These are phyloP conservation scores for Linepithema humile DNA, from an alignment of 1,140 invertebrate genomes.

Conservation along the genomic window DNA sequence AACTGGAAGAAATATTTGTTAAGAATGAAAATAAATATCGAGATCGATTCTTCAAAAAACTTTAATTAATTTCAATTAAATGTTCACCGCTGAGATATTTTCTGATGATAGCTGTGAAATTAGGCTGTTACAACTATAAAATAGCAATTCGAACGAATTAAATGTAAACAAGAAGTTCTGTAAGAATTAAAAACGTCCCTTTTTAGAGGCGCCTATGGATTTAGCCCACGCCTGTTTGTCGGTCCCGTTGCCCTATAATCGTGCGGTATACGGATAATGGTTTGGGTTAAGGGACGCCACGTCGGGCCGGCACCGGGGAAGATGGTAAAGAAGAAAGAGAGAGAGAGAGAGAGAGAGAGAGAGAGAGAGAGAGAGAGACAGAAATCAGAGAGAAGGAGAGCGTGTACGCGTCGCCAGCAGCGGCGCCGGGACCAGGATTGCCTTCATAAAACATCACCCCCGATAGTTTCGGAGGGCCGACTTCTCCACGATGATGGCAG, in stretches of 20 bases:
- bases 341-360: conserved; percentile 17
- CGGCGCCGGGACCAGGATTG: conserved; percentile 57
- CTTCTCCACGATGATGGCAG: conserved; percentile 33
- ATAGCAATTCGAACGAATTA: neutral
- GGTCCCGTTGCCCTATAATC: conserved; percentile 77
- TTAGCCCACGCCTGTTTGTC: conserved; percentile 73
- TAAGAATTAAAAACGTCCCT: conserved; percentile 2
- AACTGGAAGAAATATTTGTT: too few relatives aligned
- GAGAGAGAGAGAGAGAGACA: conserved; percentile 21
- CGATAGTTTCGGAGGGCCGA: conserved; percentile 56
- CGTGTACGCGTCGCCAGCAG: conserved; percentile 49
- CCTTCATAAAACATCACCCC: conserved; percentile 19
- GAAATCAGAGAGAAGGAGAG: conserved; percentile 52
- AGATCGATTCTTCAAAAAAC: too few relatives aligned
- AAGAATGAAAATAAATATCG: too few relatives aligned
- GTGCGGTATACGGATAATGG: conserved; percentile 73
- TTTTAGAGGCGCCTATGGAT: conserved; percentile 62
- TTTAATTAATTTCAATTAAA: too few relatives aligned
- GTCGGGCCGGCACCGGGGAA: conserved; percentile 14
- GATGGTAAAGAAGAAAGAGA: conserved; percentile 9
- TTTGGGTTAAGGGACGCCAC: conserved; percentile 71
- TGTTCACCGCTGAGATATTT: too few relatives aligned
- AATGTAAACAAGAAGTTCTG: neutral
- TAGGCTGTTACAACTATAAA: too few relatives aligned
- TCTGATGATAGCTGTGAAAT: too few relatives aligned